Conservation (phyloP, 2,888 invertebrate genomes). For the Arrhopalites spinosus region DNA sequence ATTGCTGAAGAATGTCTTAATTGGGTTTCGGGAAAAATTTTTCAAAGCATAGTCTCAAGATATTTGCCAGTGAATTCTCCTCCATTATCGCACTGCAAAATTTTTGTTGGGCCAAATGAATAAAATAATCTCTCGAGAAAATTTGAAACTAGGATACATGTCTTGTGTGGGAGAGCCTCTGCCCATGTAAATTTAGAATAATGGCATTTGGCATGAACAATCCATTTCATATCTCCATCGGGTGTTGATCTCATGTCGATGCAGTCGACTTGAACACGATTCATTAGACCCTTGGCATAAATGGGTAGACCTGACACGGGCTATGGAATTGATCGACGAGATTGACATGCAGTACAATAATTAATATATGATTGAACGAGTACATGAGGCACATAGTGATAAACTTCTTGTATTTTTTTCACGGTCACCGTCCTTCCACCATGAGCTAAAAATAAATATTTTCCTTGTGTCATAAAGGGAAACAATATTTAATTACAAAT, state of each 20-base stretch:
- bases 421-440: not conserved
- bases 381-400: not conserved
- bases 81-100: not conserved
- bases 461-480: not conserved
- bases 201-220: not conserved
- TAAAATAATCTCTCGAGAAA: not conserved
- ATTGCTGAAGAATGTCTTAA: not conserved
- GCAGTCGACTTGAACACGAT: not conserved
- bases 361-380: not conserved
- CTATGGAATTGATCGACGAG: conserved; percentile 1
- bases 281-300: not conserved
- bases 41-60: not conserved
- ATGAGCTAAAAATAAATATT: not conserved
- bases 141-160: not conserved
- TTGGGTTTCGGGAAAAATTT: not conserved
- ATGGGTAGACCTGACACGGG: not conserved
- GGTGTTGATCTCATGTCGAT: not conserved
- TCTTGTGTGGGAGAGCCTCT: not conserved
- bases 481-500: too few relatives aligned
- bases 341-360: not conserved
- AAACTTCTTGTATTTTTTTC: not conserved
- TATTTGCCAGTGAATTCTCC: not conserved
- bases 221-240: not conserved
- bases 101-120: not conserved
- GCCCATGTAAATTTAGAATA: not conserved